Percentiles rank a stretch among this genome's conserved stretches.
These are phyloP conservation scores for Typhlichthys eigenmanni DNA, from an alignment of 2,797 vertebrate genomes.

Conservation along the genomic window DNA sequence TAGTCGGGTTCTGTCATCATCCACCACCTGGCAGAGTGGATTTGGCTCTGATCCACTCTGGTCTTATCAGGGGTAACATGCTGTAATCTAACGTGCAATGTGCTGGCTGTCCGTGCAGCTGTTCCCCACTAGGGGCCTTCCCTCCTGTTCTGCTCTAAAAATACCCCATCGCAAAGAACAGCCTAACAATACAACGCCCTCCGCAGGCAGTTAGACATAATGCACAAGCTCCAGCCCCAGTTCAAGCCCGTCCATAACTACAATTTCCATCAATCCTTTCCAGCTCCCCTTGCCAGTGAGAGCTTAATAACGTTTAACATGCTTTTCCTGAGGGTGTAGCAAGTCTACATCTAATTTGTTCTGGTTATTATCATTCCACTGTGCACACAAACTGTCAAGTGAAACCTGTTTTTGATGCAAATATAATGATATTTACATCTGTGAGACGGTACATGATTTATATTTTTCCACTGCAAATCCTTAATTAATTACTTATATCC, in stretches of 20 bases:
- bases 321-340: conserved; percentile 52
- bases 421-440: conserved; percentile 8
- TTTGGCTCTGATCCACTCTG: conserved; percentile 59
- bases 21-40: conserved; percentile 65
- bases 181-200: conserved; percentile 49
- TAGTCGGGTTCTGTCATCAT: conserved; percentile 55
- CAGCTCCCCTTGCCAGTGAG: conserved; percentile 39
- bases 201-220: conserved; percentile 27
- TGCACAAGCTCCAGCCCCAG: conserved; percentile 11
- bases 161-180: conserved; percentile 64
- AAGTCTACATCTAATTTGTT: conserved; percentile 30
- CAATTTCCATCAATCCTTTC: conserved; percentile 26
- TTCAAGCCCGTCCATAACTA: conserved; percentile 17
- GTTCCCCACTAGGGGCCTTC: conserved; percentile 68
- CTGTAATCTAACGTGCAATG: conserved; percentile 72
- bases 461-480: conserved; percentile 22
- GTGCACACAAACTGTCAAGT: not conserved
- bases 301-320: conserved; percentile 54
- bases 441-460: conserved; percentile 9
- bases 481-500: conserved; percentile 16
- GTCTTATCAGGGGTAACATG: conserved; percentile 63
- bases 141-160: conserved; percentile 76
- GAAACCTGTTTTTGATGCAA: conserved; percentile 12
- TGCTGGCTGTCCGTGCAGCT: conserved; percentile 72
- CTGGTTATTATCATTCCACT: conserved; percentile 25